Evolutionary conservation across 1,140 invertebrate species (phyloP).

Genomic region (Drosophila lini): DNA sequence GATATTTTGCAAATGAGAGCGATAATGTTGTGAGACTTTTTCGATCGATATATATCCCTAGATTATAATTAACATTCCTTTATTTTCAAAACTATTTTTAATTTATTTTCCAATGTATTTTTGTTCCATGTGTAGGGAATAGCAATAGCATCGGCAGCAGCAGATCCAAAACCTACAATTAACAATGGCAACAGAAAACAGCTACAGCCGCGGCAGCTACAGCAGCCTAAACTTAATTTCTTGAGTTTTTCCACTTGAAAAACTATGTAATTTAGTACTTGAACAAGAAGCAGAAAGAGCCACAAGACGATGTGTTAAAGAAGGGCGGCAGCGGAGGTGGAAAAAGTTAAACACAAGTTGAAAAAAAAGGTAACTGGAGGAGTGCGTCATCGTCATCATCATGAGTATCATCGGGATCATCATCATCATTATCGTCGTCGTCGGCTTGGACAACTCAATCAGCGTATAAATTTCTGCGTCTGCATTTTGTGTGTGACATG

Average conservation of each 20-base stretch:
- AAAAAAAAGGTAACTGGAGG: slow-evolving; percentile 45
- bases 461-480: slow-evolving; percentile 65
- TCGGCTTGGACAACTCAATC: slow-evolving; percentile 68
- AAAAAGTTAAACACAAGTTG: slow-evolving; percentile 12
- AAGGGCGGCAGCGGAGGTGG: slow-evolving; percentile 40
- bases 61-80: too few relatives aligned
- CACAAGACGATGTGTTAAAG: slow-evolving; percentile 44
- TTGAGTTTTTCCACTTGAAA: slow-evolving; percentile 80
- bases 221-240: slow-evolving; percentile 79
- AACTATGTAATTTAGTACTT: slow-evolving; percentile 83
- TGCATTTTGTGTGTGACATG: slow-evolving; percentile 71
- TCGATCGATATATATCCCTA: too few relatives aligned
- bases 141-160: slow-evolving; percentile 23
- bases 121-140: slow-evolving; percentile 8
- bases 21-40: too few relatives aligned
- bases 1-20: too few relatives aligned
- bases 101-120: background rate
- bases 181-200: slow-evolving; percentile 55
- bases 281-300: slow-evolving; percentile 61
- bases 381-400: slow-evolving; percentile 37
- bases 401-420: slow-evolving; percentile 4
- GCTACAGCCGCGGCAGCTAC: slow-evolving; percentile 28
- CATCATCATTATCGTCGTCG: slow-evolving; percentile 6
- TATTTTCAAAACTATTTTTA: too few relatives aligned
- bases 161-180: slow-evolving; percentile 69